Evolutionary conservation across 2,113 vertebrate genomes (phyloP).

Genomic region (Poecilia latipinna): DNA sequence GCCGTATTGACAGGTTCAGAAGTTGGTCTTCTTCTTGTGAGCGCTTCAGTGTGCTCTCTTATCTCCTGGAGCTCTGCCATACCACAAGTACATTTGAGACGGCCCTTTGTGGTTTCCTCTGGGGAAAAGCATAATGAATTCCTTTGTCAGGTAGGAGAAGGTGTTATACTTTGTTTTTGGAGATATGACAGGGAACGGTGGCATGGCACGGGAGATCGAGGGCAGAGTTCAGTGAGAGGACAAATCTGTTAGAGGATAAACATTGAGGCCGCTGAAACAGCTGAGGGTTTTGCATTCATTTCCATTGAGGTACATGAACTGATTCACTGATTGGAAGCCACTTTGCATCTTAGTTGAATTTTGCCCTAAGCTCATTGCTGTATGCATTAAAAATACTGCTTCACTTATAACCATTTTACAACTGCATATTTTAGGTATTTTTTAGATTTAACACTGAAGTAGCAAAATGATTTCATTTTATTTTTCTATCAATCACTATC

Average conservation of each 20-base stretch:
- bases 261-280: conserved; percentile 34
- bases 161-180: conserved; percentile 69
- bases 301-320: conserved; percentile 70
- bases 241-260: conserved; percentile 62
- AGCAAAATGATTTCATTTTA: conserved; percentile 1
- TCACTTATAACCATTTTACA: conserved; percentile 41
- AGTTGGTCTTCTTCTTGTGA: conserved; percentile 60
- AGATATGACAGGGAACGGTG: conserved; percentile 55
- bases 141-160: conserved; percentile 70
- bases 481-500: background rate
- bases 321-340: conserved; percentile 72
- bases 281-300: conserved; percentile 74
- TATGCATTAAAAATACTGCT: conserved; percentile 46
- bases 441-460: conserved; percentile 20
- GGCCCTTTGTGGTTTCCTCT: conserved; percentile 62
- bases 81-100: conserved; percentile 68
- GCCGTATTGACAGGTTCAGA: conserved; percentile 65
- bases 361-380: conserved; percentile 49
- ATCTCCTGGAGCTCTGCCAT: conserved; percentile 56
- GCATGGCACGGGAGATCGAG: conserved; percentile 46
- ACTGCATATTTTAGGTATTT: conserved; percentile 32
- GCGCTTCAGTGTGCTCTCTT: conserved; percentile 48
- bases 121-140: conserved; percentile 71
- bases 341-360: conserved; percentile 72
- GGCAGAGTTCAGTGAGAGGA: conserved; percentile 77